Base-by-base conservation (phyloP, 2,797 vertebrate genomes). In the Pampus argenteus region DNA sequence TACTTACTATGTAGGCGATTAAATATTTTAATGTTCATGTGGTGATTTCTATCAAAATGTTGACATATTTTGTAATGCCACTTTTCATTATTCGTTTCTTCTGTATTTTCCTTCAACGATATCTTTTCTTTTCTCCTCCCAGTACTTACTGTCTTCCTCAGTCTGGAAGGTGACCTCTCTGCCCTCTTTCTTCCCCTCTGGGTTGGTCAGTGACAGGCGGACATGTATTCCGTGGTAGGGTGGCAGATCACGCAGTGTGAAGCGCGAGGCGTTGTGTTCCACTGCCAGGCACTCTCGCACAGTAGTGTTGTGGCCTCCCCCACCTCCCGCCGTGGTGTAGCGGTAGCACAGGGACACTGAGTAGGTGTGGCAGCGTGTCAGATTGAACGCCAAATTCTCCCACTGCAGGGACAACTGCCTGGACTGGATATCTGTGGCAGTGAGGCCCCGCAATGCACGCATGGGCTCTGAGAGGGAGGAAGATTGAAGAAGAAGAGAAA, bases 351-450 rank as follows among this genome's bases (percentile, higher is more conserved):
- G 94, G 1, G 95, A 96, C 87, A 99, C 93, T 0, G 95, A 94
- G 88, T 97, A 99, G 57, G 96, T 97, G 92, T 99, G 98, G 88
- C 98, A 99, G 31, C 98, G 97, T 0, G 97, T 99, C 94, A 99
- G 93, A 62, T 99, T 99, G 93, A 98, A 99, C 58, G 96, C 98
- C 90, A 98, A 87, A 0, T 95, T 95, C 80, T 99, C 98, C 98
- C 98, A 99, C 92, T 97, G 96, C 83, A 99, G 82, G 0, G 95
- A 95, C 92, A 99, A 89, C 91, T 99, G 97, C 45, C 98, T 94
- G 66, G 98, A 90, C 91, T 98, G 97, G 91, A 98, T 95, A 79
- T 98, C 97, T 0, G 95, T 94, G 22, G 97, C 95, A 0, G 92
- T 93, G 67, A 99, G 90, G 61, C 96, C 97, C 63, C 97, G 96